phyloP scores from a whole-genome alignment of 2,113 vertebrate species.

The Fulica atra region DNA sequence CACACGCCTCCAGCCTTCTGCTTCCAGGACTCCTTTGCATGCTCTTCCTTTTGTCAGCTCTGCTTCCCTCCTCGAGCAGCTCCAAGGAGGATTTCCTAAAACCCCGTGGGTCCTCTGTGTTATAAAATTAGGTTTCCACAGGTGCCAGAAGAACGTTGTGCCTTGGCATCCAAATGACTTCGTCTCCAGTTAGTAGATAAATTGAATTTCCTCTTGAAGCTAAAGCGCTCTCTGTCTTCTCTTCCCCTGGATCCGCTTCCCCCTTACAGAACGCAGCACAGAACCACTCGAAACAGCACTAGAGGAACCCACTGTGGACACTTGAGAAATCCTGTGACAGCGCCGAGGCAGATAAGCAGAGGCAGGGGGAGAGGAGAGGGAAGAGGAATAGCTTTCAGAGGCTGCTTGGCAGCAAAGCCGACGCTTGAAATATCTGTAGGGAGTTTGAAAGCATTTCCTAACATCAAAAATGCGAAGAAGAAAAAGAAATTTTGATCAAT shows the following conservation, averaged over 20 bases:
- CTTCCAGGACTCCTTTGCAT: conserved; percentile 10
- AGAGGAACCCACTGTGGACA: conserved; percentile 1
- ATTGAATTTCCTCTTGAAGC: conserved; percentile 31
- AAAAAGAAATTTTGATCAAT: conserved; percentile 70
- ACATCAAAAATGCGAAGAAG: conserved; percentile 62
- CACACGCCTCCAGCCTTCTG: conserved; percentile 53
- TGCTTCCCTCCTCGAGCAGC: background rate
- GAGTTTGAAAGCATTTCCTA: conserved; percentile 64
- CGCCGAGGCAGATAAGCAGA: conserved; percentile 47
- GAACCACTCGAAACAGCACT: background rate
- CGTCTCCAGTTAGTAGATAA: background rate
- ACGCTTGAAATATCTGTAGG: conserved; percentile 31
- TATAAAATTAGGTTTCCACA: conserved; percentile 32
- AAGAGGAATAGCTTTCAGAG: conserved; percentile 43
- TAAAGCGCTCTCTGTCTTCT: background rate
- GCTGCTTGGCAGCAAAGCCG: conserved; percentile 42
- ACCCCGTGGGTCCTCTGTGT: background rate
- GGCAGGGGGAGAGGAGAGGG: background rate
- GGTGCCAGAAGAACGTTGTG: conserved; percentile 16
- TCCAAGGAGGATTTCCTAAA: conserved; percentile 9
- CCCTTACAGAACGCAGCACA: background rate
- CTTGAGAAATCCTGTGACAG: conserved; percentile 56
- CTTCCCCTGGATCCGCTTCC: background rate
- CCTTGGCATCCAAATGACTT: conserved; percentile 29
- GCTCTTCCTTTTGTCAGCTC: conserved; percentile 36